Conservation (phyloP, 2,113 vertebrate genomes). For the Galemys pyrenaicus region DNA sequence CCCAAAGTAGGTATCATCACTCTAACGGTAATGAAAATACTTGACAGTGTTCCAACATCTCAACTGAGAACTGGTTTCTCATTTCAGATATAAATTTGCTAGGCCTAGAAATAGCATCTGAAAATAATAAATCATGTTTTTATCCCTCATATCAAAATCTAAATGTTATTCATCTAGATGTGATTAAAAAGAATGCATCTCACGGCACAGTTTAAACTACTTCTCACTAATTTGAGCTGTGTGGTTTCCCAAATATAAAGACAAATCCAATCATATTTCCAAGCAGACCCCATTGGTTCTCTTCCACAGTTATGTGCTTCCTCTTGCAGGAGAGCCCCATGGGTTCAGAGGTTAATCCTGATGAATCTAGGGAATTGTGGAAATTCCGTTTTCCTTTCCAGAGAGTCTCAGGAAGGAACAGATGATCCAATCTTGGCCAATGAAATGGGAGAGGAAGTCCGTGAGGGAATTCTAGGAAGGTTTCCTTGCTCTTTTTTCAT, state of each 20-base stretch:
- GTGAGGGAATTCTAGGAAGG: not conserved
- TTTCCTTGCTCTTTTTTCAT: not conserved
- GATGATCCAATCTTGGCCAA: not conserved
- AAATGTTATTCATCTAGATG: not conserved
- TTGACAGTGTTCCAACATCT: not conserved
- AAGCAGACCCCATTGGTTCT: not conserved
- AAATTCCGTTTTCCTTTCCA: not conserved
- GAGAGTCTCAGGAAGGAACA: not conserved
- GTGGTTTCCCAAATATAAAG: not conserved
- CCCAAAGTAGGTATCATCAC: not conserved
- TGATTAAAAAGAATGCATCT: not conserved
- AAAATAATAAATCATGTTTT: not conserved
- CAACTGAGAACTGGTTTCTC: not conserved
- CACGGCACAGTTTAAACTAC: not conserved
- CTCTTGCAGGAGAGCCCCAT: not conserved
- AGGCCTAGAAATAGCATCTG: not conserved
- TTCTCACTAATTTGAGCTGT: not conserved
- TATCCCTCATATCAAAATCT: not conserved
- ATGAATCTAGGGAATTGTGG: fast-evolving
- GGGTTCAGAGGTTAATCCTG: not conserved
- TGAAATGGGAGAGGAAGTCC: not conserved
- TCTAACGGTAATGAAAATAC: not conserved
- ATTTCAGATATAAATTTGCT: not conserved
- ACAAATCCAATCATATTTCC: not conserved
- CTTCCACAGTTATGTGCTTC: not conserved